Base-by-base conservation (phyloP, 2,797 vertebrate genomes). In the Poeciliopsis paucimaculata region DNA sequence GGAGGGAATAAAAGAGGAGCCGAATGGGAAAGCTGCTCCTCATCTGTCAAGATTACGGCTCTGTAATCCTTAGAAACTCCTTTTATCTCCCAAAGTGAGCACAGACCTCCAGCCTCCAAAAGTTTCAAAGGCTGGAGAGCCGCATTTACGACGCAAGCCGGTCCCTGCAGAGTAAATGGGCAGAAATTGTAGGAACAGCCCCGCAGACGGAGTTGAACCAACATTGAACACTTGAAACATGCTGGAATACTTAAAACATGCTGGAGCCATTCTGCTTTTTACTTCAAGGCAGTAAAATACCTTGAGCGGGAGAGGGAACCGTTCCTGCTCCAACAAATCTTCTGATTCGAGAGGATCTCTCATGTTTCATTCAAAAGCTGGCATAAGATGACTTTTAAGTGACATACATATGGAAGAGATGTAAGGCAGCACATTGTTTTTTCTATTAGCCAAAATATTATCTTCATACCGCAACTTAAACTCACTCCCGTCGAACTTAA, bases 31-130 rank as follows among this genome's bases (percentile, higher is more conserved):
- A 39, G 34, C 31, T 75, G 60, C 82, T 47, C 81, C 83, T 91
- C 87, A 79, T 89, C 78, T 72, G 85, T 89, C 85, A 81, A 85
- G 86, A 92, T 86, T 85, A 84, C 73, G 66, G 51, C 79, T 36
- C 57, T 6, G 82, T 77, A 84, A 87, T 83, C 77, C 76, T 41
- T 73, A 75, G 73, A 77, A 86, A 79, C 72, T 43, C 66, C 26
- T 70, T 70, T 78, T 77, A 84, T 90, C 87, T 83, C 28, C 15
- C 26, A 13, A n/a, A 31, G 76, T 13, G 4, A 55, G 76, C 68
- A 53, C 71, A 71, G 78, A 81, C 77, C 73, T 86, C 75, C 78
- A 75, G 66, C 79, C 64, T 23, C 45, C 9, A 12, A 68, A 20
- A 68, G 64, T 41, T 68, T 68, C 53, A 78, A 66, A 78, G 68